These are phyloP conservation scores for Morpho deidamia DNA, from an alignment of 2,888 invertebrate genomes.

Conservation along the genomic window DNA sequence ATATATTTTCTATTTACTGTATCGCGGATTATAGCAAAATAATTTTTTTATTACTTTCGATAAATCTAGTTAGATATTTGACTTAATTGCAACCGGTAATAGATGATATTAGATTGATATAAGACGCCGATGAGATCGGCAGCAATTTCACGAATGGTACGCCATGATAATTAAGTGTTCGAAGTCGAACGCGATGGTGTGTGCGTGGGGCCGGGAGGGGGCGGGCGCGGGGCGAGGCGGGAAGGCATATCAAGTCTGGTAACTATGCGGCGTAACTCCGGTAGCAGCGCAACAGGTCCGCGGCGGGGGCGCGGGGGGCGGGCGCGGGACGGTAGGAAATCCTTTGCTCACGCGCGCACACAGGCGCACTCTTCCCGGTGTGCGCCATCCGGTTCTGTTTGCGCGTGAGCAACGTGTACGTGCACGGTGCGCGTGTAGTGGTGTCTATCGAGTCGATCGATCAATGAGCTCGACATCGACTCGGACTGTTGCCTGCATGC, in stretches of 20 bases:
- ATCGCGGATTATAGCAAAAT: too few relatives aligned
- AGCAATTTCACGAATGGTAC: slow-evolving; percentile 67
- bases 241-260: slow-evolving; percentile 73
- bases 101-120: slow-evolving; percentile 66
- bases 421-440: slow-evolving; percentile 44
- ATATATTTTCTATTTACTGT: too few relatives aligned
- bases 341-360: slow-evolving; percentile 68
- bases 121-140: slow-evolving; percentile 66
- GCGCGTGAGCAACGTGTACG: slow-evolving; percentile 50
- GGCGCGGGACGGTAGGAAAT: slow-evolving; percentile 70
- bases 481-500: slow-evolving; percentile 71
- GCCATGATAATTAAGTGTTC: slow-evolving; percentile 69
- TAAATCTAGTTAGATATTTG: slow-evolving; percentile 57
- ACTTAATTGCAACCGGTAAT: slow-evolving; percentile 62
- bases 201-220: slow-evolving; percentile 51
- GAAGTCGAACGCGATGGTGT: slow-evolving; percentile 53
- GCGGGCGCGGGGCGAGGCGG: slow-evolving; percentile 39
- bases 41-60: too few relatives aligned
- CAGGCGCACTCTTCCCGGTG: slow-evolving; percentile 39
- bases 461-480: slow-evolving; percentile 75
- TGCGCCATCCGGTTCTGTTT: slow-evolving; percentile 72
- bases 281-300: slow-evolving; percentile 77
- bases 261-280: slow-evolving; percentile 79
- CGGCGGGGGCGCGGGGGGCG: slow-evolving; percentile 49
- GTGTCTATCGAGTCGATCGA: slow-evolving; percentile 69